These are phyloP conservation scores for Drosophila pegasa DNA, from an alignment of 2,888 invertebrate genomes.

Conservation along the genomic window DNA sequence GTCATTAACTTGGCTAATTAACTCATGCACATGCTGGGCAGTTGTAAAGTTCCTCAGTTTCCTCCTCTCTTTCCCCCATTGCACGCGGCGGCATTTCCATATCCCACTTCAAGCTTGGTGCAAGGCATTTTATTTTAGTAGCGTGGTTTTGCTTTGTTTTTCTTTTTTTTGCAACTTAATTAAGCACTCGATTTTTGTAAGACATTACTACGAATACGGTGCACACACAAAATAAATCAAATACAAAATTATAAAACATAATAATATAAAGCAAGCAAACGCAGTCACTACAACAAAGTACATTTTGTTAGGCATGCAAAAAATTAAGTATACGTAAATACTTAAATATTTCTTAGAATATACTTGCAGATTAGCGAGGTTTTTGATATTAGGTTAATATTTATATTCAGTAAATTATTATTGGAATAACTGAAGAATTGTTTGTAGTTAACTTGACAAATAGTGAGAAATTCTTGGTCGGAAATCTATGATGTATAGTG, in stretches of 20 bases:
- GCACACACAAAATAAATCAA: slow-evolving; percentile 33
- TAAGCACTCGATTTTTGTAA: slow-evolving; percentile 49
- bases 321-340: neutral
- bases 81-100: slow-evolving; percentile 42
- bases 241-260: slow-evolving; percentile 4
- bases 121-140: slow-evolving; percentile 53
- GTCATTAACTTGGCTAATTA: slow-evolving; percentile 66
- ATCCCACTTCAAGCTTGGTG: slow-evolving; percentile 31
- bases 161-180: slow-evolving; percentile 35
- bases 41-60: slow-evolving; percentile 16
- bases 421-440: no score
- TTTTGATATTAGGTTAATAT: neutral
- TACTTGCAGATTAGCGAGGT: slow-evolving; percentile 2
- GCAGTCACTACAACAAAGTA: slow-evolving; percentile 27
- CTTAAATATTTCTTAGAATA: slow-evolving; percentile 10
- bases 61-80: slow-evolving; percentile 15
- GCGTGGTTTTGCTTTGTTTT: slow-evolving; percentile 26
- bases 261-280: slow-evolving; percentile 20
- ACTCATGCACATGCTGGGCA: slow-evolving; percentile 72
- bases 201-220: slow-evolving; percentile 43
- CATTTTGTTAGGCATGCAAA: slow-evolving; percentile 30
- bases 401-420: no score
- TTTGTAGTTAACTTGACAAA: no score
- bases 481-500: no score
- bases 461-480: no score